phyloP scores from a whole-genome alignment of 1,140 invertebrate species.

The Caenorhabditis inopinata region DNA sequence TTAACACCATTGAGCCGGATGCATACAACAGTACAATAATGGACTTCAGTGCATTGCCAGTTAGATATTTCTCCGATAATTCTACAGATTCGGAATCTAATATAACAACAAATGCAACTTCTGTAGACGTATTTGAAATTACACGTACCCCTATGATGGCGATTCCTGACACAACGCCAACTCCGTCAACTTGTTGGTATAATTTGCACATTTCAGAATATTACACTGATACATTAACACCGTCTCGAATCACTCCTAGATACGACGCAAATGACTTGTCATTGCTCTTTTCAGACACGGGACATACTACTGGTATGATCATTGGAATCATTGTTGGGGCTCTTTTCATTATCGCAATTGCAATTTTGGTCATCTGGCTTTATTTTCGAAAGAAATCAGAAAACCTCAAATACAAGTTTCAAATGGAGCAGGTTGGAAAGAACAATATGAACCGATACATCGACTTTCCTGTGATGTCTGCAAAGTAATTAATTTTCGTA shows the following conservation, averaged over 20 bases:
- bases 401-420: neutral
- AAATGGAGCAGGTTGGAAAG: constrained; percentile 44
- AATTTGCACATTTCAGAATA: too few relatives aligned
- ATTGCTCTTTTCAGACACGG: neutral
- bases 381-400: constrained; percentile 44
- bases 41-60: too few relatives aligned
- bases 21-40: too few relatives aligned
- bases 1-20: neutral
- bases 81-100: neutral
- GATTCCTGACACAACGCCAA: neutral
- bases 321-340: constrained; percentile 38
- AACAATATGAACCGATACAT: constrained; percentile 56
- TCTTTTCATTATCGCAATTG: constrained; percentile 46
- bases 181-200: neutral
- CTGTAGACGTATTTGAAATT: too few relatives aligned
- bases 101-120: too few relatives aligned
- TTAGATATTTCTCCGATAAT: neutral
- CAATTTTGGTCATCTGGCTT: constrained; percentile 35
- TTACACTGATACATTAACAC: too few relatives aligned
- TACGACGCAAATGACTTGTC: too few relatives aligned
- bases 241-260: too few relatives aligned
- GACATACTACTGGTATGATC: constrained; percentile 17
- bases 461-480: constrained; percentile 51
- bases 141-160: too few relatives aligned
- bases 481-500: neutral